Conservation (phyloP, 1,140 invertebrate species). For the Saxidomus purpurata region DNA sequence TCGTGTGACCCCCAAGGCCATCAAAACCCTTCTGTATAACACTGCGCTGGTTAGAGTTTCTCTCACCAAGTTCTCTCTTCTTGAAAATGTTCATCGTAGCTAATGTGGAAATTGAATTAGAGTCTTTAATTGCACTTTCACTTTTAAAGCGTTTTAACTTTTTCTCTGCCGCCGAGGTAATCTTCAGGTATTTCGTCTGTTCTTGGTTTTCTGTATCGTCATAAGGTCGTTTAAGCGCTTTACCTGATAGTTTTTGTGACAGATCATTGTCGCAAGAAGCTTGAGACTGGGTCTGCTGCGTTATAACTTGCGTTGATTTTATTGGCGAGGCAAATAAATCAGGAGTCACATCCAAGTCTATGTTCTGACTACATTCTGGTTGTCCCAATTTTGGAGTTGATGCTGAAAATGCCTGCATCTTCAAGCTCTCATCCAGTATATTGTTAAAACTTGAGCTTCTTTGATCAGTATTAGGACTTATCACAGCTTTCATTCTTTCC, state of each 20-base stretch:
- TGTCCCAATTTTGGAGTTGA: conserved; percentile 56
- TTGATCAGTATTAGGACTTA: not conserved
- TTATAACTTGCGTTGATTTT: not conserved
- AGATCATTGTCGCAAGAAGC: not conserved
- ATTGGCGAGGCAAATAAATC: conserved; percentile 47
- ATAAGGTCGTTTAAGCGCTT: not conserved
- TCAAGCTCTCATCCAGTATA: conserved; percentile 46
- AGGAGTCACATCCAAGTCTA: conserved; percentile 37
- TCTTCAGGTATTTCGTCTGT: conserved; percentile 51
- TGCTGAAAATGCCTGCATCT: conserved; percentile 34
- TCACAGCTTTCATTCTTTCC: not conserved
- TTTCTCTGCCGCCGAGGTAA: conserved; percentile 54
- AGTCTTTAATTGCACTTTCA: conserved; percentile 41
- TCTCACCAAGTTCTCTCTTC: conserved; percentile 48
- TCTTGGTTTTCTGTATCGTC: conserved; percentile 30
- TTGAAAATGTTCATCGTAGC: conserved; percentile 66
- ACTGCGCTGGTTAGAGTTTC: conserved; percentile 31
- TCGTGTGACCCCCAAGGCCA: conserved; percentile 63
- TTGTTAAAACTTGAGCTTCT: conserved; percentile 46
- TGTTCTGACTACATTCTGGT: conserved; percentile 23
- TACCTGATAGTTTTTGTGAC: not conserved
- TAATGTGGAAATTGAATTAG: conserved; percentile 44
- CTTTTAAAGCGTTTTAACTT: conserved; percentile 57
- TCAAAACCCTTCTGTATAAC: conserved; percentile 55
- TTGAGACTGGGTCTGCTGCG: not conserved